phyloP scores from a whole-genome alignment of 2,888 invertebrate species.

The Drosophila picticornis region DNA sequence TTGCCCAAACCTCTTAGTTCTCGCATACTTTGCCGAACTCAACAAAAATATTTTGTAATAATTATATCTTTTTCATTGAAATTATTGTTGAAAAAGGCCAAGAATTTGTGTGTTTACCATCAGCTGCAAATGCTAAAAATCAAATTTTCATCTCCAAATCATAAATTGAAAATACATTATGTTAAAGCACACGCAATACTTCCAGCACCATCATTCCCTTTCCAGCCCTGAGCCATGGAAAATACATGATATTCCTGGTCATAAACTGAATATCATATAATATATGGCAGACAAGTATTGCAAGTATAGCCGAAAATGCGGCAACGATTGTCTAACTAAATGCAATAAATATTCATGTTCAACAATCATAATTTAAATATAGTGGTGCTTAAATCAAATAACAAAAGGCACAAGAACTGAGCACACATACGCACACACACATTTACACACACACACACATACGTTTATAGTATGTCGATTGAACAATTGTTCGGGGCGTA shows the following conservation, averaged over 20 bases:
- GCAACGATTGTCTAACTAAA: constrained; percentile 42
- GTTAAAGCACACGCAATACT: not conserved
- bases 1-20: constrained; percentile 47
- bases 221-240: not conserved
- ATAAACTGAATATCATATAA: constrained; percentile 19
- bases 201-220: not conserved
- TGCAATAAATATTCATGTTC: constrained; percentile 75
- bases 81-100: constrained; percentile 5
- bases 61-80: constrained; percentile 2
- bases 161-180: constrained; percentile 33
- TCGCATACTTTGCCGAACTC: constrained; percentile 21
- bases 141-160: constrained; percentile 17
- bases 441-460: not conserved
- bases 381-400: constrained; percentile 68
- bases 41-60: constrained; percentile 2
- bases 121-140: constrained; percentile 16
- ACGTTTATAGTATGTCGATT: constrained; percentile 54
- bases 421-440: constrained; percentile 11
- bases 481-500: constrained; percentile 30
- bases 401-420: constrained; percentile 51
- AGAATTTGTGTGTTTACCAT: constrained; percentile 33
- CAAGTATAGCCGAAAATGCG: constrained; percentile 11
- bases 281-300: constrained; percentile 7
- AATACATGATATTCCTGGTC: not conserved
- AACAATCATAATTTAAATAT: constrained; percentile 74